phyloP scores from a whole-genome alignment of 1,140 invertebrate species.

The Ceratitis capitata region DNA sequence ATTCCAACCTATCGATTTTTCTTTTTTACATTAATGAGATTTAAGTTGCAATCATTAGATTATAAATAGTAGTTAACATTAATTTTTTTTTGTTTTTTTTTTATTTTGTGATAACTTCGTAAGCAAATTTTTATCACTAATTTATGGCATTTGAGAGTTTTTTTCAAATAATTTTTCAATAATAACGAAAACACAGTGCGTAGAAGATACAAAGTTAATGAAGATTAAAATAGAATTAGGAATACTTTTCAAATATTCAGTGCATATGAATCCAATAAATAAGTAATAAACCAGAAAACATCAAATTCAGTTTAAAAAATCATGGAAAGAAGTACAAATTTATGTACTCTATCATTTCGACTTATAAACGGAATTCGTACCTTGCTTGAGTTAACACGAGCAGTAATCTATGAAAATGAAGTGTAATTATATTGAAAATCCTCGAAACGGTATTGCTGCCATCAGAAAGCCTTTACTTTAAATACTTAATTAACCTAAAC shows the following conservation, averaged over 20 bases:
- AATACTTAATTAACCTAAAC: neutral
- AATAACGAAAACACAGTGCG: neutral
- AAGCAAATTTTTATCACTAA: slow-evolving; percentile 6
- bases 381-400: no score
- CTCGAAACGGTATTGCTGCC: no score
- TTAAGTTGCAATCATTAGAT: neutral
- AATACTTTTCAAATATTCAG: no score
- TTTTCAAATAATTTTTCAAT: neutral
- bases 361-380: no score
- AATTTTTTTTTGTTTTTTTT: neutral
- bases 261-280: no score
- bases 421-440: no score
- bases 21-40: slow-evolving; percentile 5
- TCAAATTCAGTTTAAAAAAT: no score
- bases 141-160: slow-evolving; percentile 18
- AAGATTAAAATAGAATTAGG: neutral
- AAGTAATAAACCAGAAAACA: no score
- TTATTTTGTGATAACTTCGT: neutral
- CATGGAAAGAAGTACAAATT: no score
- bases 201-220: no score
- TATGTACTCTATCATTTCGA: no score
- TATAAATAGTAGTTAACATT: neutral
- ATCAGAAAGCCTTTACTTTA: neutral
- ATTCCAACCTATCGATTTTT: neutral
- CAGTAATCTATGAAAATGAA: no score